Evolutionary conservation across 2,888 invertebrate species (phyloP).

Genomic region (Zhuqinia jingwanae): DNA sequence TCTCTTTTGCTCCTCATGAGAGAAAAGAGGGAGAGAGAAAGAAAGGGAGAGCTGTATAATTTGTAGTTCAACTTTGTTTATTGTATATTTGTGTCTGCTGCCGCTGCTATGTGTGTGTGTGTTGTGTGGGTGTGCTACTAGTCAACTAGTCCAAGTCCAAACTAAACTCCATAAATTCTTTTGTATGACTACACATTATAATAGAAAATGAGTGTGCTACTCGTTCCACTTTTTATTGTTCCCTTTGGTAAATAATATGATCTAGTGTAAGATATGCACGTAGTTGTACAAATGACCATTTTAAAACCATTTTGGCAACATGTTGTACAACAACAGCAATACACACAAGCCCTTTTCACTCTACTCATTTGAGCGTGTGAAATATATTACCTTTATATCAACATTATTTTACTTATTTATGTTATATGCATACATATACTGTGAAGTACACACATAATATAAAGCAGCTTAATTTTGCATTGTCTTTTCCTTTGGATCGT

Average conservation of each 20-base stretch:
- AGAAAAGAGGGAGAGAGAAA: neutral
- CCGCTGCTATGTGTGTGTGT: no score
- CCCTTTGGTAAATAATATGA: constrained; percentile 22
- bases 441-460: no score
- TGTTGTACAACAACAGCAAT: no score
- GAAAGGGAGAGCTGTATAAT: neutral
- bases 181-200: neutral
- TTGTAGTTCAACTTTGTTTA: constrained; percentile 9
- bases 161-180: constrained; percentile 30
- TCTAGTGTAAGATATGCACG: neutral
- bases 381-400: neutral
- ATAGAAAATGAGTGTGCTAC: neutral
- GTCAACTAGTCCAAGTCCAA: no score
- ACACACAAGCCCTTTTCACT: neutral
- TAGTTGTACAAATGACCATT: neutral
- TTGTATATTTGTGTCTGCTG: neutral
- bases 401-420: no score
- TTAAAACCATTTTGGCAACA: constrained; percentile 36
- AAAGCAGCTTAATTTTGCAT: no score
- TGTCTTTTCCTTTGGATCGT: no score
- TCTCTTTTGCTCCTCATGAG: neutral
- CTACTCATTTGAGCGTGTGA: neutral
- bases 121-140: no score
- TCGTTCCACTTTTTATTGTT: constrained; percentile 22
- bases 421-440: no score